phyloP scores from a whole-genome alignment of 2,797 vertebrate species.

The Enteromius fasciolatus region DNA sequence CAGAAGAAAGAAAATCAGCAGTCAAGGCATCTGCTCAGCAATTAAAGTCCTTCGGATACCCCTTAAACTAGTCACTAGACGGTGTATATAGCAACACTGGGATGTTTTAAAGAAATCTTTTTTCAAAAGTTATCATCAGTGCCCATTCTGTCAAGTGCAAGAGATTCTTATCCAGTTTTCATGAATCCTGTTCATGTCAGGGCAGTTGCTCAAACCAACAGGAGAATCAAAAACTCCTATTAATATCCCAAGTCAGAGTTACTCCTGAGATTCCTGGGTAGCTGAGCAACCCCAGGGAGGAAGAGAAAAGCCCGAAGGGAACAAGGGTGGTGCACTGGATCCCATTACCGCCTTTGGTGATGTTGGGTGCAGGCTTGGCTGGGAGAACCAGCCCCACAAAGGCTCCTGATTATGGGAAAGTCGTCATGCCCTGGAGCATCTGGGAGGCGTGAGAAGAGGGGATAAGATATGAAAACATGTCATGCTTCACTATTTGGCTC shows the following conservation, averaged over 20 bases:
- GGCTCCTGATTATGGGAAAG: slow-evolving; percentile 73
- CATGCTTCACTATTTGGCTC: slow-evolving; percentile 71
- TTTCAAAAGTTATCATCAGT: slow-evolving; percentile 50
- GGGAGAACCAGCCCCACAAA: slow-evolving; percentile 67
- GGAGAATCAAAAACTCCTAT: slow-evolving; percentile 56
- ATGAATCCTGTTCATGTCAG: slow-evolving; percentile 53
- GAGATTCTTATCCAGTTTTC: not conserved
- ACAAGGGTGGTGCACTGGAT: slow-evolving; percentile 54
- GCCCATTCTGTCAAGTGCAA: not conserved
- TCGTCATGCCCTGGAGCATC: slow-evolving; percentile 73
- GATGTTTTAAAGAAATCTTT: not conserved
- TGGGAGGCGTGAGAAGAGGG: slow-evolving; percentile 64
- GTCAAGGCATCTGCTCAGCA: slow-evolving; percentile 53
- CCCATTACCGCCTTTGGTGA: slow-evolving; percentile 57
- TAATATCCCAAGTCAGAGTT: slow-evolving; percentile 60
- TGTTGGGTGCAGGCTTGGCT: slow-evolving; percentile 60
- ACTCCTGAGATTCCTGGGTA: slow-evolving; percentile 57
- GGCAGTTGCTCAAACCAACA: slow-evolving; percentile 43
- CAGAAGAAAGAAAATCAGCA: slow-evolving; percentile 50
- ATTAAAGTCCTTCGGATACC: slow-evolving; percentile 45
- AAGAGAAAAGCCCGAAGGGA: slow-evolving; percentile 57
- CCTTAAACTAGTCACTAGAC: slow-evolving; percentile 24
- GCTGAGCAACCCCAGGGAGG: slow-evolving; percentile 44
- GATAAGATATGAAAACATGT: slow-evolving; percentile 78
- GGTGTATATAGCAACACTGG: not conserved